phyloP scores from a whole-genome alignment of 2,113 vertebrate species.

The Spea bombifrons region DNA sequence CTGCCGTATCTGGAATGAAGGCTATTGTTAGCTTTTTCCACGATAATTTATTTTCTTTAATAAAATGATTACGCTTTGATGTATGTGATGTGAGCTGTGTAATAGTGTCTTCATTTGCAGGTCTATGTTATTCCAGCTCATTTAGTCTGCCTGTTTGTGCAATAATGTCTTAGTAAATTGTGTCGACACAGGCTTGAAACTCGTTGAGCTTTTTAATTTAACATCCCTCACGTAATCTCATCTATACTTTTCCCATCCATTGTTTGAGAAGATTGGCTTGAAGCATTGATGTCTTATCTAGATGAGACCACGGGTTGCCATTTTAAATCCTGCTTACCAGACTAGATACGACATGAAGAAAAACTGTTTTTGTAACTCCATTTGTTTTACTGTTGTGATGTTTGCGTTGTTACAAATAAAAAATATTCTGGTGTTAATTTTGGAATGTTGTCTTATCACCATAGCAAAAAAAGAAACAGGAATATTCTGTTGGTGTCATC shows the following conservation, averaged over 20 bases:
- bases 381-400: too few relatives aligned
- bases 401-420: too few relatives aligned
- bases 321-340: not conserved
- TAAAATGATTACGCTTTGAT: not conserved
- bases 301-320: not conserved
- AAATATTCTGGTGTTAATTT: too few relatives aligned
- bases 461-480: too few relatives aligned
- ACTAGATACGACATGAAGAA: too few relatives aligned
- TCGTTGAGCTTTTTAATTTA: not conserved
- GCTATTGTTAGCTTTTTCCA: not conserved
- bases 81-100: constrained; percentile 31
- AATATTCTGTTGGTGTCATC: too few relatives aligned
- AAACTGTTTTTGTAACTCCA: too few relatives aligned
- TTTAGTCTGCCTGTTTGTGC: constrained; percentile 8
- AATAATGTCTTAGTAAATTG: constrained; percentile 6
- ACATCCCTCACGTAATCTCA: not conserved
- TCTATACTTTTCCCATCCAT: constrained; percentile 1
- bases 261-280: not conserved
- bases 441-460: too few relatives aligned
- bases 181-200: not conserved
- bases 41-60: constrained; percentile 11
- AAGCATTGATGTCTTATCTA: not conserved
- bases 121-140: constrained; percentile 15
- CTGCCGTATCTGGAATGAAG: not conserved
- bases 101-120: constrained; percentile 19